Evolutionary conservation across 1,140 invertebrate genomes (phyloP).

Genomic region (Drosophila gunungcola): DNA sequence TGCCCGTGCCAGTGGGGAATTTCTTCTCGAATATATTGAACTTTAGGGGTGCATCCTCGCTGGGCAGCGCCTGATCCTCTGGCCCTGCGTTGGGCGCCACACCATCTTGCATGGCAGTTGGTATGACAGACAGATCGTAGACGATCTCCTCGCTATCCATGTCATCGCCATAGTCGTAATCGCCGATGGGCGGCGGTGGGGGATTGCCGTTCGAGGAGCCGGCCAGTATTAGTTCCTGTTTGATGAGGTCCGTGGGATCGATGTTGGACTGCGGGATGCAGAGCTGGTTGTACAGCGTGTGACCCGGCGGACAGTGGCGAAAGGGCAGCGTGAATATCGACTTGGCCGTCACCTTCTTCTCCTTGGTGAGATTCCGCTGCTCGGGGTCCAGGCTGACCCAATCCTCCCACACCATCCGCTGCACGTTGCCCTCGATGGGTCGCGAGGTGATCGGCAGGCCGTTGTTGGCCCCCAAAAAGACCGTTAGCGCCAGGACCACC

Average conservation of each 20-base stretch:
- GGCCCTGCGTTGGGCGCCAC: neutral
- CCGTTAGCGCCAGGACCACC: slow-evolving; percentile 23
- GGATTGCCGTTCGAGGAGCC: slow-evolving; percentile 7
- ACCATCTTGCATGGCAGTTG: neutral
- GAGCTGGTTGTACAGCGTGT: slow-evolving; percentile 64
- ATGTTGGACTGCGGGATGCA: slow-evolving; percentile 75
- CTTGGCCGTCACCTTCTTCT: slow-evolving; percentile 81
- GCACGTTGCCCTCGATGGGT: slow-evolving; percentile 78
- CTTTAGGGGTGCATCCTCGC: slow-evolving; percentile 78
- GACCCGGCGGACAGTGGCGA: slow-evolving; percentile 63
- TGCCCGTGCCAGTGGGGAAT: slow-evolving; percentile 54
- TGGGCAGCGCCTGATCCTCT: slow-evolving; percentile 68
- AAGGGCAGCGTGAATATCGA: slow-evolving; percentile 80
- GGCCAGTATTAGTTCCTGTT: slow-evolving; percentile 55
- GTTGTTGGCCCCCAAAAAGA: slow-evolving; percentile 3
- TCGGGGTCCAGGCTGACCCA: slow-evolving; percentile 72
- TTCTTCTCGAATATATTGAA: slow-evolving; percentile 81
- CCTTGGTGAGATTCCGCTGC: slow-evolving; percentile 64
- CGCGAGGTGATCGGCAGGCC: slow-evolving; percentile 78
- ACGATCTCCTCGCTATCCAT: slow-evolving; percentile 43
- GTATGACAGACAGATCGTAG: slow-evolving; percentile 21
- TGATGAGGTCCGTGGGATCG: slow-evolving; percentile 59
- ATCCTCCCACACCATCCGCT: slow-evolving; percentile 79
- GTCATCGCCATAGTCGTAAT: slow-evolving; percentile 57
- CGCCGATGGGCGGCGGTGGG: slow-evolving; percentile 13